Base-by-base conservation (phyloP, 2,113 vertebrate genomes). In the Zosterops hypoxanthus region DNA sequence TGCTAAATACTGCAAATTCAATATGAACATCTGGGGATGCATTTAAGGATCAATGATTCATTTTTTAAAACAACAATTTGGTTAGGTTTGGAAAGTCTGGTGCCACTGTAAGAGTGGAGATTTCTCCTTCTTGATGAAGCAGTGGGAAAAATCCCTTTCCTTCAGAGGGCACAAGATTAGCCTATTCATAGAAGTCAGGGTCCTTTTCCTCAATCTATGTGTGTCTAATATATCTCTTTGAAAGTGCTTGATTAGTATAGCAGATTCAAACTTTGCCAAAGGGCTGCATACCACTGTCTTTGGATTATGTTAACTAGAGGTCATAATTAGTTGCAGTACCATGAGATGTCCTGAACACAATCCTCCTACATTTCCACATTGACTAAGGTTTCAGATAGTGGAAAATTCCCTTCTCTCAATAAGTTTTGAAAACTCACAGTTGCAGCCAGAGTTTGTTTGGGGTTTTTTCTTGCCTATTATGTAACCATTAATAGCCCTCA, bases 51-150 rank as follows among this genome's bases (percentile, higher is more conserved):
- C 90, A 88, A 59, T 69, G 57, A 82, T 61, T 95, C 47, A 71
- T 89, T 95, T 96, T 81, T 70, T 23, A 7, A 79, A 93, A 79
- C 57, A 95, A 71, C 88, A 86, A 82, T 76, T 95, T 94, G 60
- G 33, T 88, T 75, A 73, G 47, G 55, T 88, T 84, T 88, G 77
- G 19, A 72, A 95, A 82, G 33, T 84, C 82, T 50, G 56, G 17
- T 83, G 76, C 50, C 53, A 12, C 39, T 75, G 25, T 83, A 77
- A 61, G 52, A 36, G 53, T 24, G 70, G 75, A 55, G n/a, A 29
- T 34, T 88, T 79, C 29, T 83, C 17, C 69, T 72, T 80, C 70
- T 61, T 59, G 33, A 46, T 0, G 9, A 73, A 87, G 57, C 69
- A 88, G 73, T 68, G 75, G 59, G 60, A 50, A 86, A 95, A 90